Base-by-base conservation (phyloP, 2,113 vertebrate genomes). In the Petroica traversi region DNA sequence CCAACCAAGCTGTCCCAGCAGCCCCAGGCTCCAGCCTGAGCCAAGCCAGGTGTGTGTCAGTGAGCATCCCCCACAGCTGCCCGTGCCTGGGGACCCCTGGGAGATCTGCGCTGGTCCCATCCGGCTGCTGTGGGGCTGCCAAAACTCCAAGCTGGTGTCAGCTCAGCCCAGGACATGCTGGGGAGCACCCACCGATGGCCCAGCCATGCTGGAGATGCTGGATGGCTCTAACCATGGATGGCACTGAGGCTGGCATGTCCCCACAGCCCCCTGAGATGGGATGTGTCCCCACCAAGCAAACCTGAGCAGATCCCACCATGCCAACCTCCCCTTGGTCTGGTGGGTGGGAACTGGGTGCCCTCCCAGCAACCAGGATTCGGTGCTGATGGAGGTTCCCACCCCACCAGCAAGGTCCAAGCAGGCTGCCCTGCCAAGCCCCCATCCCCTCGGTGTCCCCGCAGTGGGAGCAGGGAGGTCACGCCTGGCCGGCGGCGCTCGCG, bases 101-200 rank as follows among this genome's bases (percentile, higher is more conserved):
- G 28, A 68, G 73, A 38, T 9, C 46, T 31, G 7, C 4, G 1
- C 2, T 0, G 0, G 4, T 54, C 6, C 0, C n/a, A 10, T 33
- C 33, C 1, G 0, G 22, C n/a, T 43, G 51, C 1, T 3, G 34
- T 40, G 52, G 49, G 18, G 23, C 52, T 72, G 80, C 71, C 61
- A 85, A 66, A 82, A 59, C 49, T 33, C 25, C 31, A 12, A 33
- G 20, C 33, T 12, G 67, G 14, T 59, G 26, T 34, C 66, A 58
- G 57, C 54, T 64, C 51, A 41, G 69, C 28, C 26, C 51, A 33
- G 46, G 25, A 34, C 46, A 28, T 0, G 0, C 29, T 26, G 29
- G 17, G 38, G 18, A 64, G 23, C 51, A 62, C 20, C 57, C 26
- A 19, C 7, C 4, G 2, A 20, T 9, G 54, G 31, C 12, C 40